These are phyloP conservation scores for Diadophis punctatus DNA, from an alignment of 2,113 vertebrate species.

Conservation along the genomic window DNA sequence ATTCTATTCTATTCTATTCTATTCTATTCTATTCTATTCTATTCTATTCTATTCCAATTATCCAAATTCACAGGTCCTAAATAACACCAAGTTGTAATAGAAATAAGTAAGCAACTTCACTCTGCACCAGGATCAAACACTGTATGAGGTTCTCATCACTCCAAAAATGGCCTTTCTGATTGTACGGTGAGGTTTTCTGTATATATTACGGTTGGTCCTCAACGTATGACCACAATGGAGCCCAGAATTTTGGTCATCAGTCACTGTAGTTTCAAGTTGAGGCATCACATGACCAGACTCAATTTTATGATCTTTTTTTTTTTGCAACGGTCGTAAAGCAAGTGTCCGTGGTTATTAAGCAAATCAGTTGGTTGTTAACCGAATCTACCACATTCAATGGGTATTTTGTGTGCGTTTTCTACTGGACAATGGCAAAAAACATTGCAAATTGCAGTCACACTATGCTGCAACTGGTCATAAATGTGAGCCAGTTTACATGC, in stretches of 20 bases:
- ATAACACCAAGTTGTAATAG: neutral
- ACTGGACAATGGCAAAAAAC: neutral
- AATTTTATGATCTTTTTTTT: neutral
- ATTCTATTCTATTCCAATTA: neutral
- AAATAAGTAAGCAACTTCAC: neutral
- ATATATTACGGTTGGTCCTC: neutral
- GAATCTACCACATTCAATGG: neutral
- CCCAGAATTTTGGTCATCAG: neutral
- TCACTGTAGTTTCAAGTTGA: neutral
- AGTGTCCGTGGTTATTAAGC: neutral
- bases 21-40: no score
- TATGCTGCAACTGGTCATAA: neutral
- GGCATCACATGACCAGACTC: neutral
- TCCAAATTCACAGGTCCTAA: neutral
- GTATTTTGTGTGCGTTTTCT: neutral
- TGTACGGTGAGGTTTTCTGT: neutral
- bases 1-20: no score
- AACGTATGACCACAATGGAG: neutral
- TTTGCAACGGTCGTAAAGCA: neutral
- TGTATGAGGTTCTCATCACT: neutral
- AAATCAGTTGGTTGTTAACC: neutral
- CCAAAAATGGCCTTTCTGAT: neutral
- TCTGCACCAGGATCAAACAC: neutral
- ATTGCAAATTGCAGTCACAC: neutral
- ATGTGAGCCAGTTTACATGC: neutral